Evolutionary conservation across 2,888 invertebrate genomes (phyloP), one percentile per base, ranked within the genome.

Genomic region (Argyresthia goedartella): DNA sequence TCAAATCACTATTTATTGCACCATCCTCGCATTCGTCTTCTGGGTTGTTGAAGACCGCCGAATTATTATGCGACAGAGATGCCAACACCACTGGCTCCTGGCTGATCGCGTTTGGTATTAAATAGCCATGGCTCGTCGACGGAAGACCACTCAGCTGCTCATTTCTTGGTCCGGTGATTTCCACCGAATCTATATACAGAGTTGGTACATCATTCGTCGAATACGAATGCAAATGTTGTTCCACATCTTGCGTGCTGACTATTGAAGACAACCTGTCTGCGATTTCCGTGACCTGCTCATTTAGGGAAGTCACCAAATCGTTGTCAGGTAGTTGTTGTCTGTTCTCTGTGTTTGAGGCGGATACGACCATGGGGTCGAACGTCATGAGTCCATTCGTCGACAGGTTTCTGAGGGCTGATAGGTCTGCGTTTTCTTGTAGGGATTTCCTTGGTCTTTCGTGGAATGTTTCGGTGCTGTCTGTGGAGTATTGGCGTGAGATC

Each of bases 81-180:
- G 88, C 87, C 25, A 89, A 64, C 0, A 90, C 88, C 0, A 79
- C 87, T 0, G 87, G 86, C 57, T 89, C 89, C 57, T 89, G 88
- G 48, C 88, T 88, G 48, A 90, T 88, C 0, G 89, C 89, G 58
- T 89, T 89, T 8, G 91, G 89, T 66, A 92, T 87, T 48, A 91
- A 69, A 68, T 90, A 91, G 16, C 89, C 89, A 56, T 91, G 91
- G 60, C 87, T 87, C 0, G 90, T 91, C 0, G 91, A 91, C 4
- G 90, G 89, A 65, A 90, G 80, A 59, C 87, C 88, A 14, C 85
- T 81, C 10, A 81, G 56, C 49, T 81, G 81, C 54, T 85, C 86
- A 45, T 77, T 85, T 51, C 81, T 77, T 0, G 80, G 74, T 1
- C 75, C 75, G 0, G 62, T 55, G 6, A 66, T 60, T 52, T 77